phyloP scores from a whole-genome alignment of 2,888 invertebrate species.

The Callinectes sapidus region DNA sequence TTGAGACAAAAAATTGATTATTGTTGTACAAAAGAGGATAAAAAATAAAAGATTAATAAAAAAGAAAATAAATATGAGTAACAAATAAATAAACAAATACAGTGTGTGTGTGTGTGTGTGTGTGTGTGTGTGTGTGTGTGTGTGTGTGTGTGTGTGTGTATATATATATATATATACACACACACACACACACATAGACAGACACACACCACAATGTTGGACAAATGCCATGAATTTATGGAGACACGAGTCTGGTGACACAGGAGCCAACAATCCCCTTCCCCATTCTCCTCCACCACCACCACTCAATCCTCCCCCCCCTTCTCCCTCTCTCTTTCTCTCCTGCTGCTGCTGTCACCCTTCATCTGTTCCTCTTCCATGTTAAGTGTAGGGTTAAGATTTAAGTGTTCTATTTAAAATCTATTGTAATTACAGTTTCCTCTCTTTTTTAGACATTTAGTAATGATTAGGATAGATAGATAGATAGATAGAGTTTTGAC shows the following conservation, averaged over 20 bases:
- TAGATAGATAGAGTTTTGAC: conserved; percentile 2
- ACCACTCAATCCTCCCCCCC: not conserved
- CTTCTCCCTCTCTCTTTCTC: not conserved
- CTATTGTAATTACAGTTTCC: not conserved
- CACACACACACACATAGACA: conserved; percentile 10
- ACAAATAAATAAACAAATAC: too few species aligned
- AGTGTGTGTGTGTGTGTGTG: too few species aligned
- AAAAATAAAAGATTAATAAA: not conserved
- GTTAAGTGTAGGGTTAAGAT: not conserved
- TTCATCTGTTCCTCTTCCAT: not conserved
- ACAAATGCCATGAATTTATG: not conserved
- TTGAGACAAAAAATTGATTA: too few species aligned
- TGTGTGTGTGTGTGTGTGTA: too few species aligned
- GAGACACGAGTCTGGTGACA: not conserved
- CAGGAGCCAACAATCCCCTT: not conserved
- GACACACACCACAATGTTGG: not conserved
- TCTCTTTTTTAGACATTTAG: not conserved
- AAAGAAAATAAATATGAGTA: not conserved
- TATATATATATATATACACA: not conserved
- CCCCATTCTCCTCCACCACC: not conserved
- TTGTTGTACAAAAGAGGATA: too few species aligned
- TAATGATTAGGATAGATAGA: not conserved
- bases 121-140: too few species aligned
- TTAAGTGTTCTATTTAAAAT: not conserved
- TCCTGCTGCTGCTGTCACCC: not conserved